phyloP scores from a whole-genome alignment of 2,888 invertebrate genomes.

The Quadriops clusia region DNA sequence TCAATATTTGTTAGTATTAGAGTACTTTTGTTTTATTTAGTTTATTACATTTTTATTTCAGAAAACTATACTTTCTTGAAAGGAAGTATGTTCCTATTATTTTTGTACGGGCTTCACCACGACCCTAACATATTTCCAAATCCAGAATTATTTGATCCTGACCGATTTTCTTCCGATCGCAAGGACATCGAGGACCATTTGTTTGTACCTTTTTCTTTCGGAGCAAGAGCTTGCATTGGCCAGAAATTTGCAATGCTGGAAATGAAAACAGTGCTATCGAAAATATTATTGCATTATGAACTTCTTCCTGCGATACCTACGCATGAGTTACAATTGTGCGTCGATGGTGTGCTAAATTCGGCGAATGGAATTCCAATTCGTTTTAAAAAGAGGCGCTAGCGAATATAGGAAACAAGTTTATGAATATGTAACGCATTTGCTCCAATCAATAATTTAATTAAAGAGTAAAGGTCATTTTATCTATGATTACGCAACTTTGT shows the following conservation, averaged over 20 bases:
- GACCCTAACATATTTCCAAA: not conserved
- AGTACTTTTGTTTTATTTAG: too few relatives aligned
- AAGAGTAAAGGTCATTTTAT: too few relatives aligned
- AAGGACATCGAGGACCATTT: not conserved
- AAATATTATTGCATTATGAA: slow-evolving; percentile 37
- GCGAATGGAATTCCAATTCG: slow-evolving; percentile 35
- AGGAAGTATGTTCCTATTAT: not conserved
- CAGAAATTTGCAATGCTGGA: slow-evolving; percentile 39
- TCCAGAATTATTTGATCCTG: slow-evolving; percentile 1
- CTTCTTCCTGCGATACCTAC: slow-evolving; percentile 15
- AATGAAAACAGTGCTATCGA: slow-evolving; percentile 39
- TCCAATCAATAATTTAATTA: too few relatives aligned
- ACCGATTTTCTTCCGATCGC: not conserved
- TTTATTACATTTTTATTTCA: too few relatives aligned
- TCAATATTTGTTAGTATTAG: too few relatives aligned
- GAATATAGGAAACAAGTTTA: too few relatives aligned
- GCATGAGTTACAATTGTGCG: slow-evolving; percentile 33
- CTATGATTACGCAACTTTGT: too few relatives aligned
- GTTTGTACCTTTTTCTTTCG: not conserved
- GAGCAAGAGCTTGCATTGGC: slow-evolving; percentile 18
- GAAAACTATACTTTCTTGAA: not conserved
- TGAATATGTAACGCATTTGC: too few relatives aligned
- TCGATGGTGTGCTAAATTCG: slow-evolving; percentile 38
- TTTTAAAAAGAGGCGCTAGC: slow-evolving; percentile 11
- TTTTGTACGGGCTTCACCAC: slow-evolving; percentile 1